Evolutionary conservation across 2,797 vertebrate species (phyloP).

Genomic region (Anguilla obscura): DNA sequence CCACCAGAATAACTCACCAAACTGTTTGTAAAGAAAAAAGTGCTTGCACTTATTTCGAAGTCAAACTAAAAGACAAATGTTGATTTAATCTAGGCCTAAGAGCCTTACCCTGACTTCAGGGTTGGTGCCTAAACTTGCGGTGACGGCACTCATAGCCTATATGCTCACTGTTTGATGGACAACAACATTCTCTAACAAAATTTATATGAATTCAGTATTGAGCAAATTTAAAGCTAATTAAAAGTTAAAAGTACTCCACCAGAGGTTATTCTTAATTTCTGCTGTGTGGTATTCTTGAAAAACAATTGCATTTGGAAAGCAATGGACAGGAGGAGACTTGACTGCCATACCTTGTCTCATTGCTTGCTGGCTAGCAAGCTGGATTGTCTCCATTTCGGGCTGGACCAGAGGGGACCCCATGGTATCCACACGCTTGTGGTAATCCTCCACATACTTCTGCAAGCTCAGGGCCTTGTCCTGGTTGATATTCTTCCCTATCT

Average conservation of each 20-base stretch:
- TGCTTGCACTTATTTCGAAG: background rate
- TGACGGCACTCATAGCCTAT: background rate
- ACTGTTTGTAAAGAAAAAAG: background rate
- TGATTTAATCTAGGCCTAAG: background rate
- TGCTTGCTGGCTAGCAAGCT: rapidly evolving
- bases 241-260: background rate
- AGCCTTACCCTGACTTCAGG: background rate
- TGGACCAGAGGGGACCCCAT: conserved; percentile 47
- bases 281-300: background rate
- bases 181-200: background rate
- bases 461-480: conserved; percentile 79
- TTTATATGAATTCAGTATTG: background rate
- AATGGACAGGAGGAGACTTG: rapidly evolving
- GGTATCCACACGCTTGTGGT: conserved; percentile 55
- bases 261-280: background rate
- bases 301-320: background rate
- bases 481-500: conserved; percentile 87
- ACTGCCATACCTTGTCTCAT: conserved; percentile 42
- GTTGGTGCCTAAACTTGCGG: background rate
- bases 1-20: background rate
- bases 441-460: conserved; percentile 70
- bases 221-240: background rate
- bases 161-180: background rate
- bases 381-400: conserved; percentile 31
- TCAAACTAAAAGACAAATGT: background rate